Percentiles rank a stretch among this genome's conserved stretches.
These are phyloP conservation scores for Pipistrellus pygmaeus DNA, from an alignment of 2,797 vertebrate species.

Conservation along the genomic window DNA sequence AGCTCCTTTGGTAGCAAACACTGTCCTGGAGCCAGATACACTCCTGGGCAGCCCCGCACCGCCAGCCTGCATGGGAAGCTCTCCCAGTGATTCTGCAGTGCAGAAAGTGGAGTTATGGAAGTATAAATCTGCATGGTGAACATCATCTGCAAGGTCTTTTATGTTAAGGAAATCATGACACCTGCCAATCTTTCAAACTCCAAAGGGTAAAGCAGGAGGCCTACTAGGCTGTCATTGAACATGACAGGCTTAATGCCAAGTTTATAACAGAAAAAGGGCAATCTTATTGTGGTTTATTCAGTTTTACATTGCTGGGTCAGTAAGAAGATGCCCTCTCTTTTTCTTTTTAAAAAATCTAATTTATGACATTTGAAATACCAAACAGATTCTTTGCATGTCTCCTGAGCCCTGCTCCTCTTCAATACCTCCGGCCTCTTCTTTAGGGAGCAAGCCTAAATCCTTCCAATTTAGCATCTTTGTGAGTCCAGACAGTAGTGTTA, in stretches of 20 bases:
- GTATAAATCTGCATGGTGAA: conserved; percentile 84
- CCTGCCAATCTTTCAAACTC: conserved; percentile 96
- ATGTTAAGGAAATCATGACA: conserved; percentile 95
- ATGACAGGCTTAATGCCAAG: conserved; percentile 99
- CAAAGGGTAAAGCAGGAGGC: conserved; percentile 97
- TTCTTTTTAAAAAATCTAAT: conserved; percentile 92
- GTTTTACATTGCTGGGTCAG: conserved; percentile 97
- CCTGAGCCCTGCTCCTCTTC: conserved; percentile 97
- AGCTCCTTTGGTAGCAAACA: conserved; percentile 84
- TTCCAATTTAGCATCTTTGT: conserved; percentile 99
- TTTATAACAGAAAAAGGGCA: conserved; percentile 98
- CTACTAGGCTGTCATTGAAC: conserved; percentile 99
- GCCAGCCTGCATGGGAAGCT: conserved; percentile 78
- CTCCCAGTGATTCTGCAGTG: conserved; percentile 70
- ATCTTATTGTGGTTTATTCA: conserved; percentile 99
- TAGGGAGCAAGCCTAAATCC: conserved; percentile 98
- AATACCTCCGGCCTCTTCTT: conserved; percentile 93
- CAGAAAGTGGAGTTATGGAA: conserved; percentile 83
- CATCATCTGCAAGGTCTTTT: conserved; percentile 89
- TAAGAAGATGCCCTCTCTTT: conserved; percentile 88
- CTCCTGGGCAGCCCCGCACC: conserved; percentile 82
- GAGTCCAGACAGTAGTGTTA: conserved; percentile 95
- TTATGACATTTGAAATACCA: conserved; percentile 99
- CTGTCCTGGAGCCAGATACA: conserved; percentile 84
- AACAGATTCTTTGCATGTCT: conserved; percentile 99